Evolutionary conservation across 2,888 invertebrate species (phyloP), one percentile per base, ranked within the genome.

Genomic region (Apamea monoglypha): DNA sequence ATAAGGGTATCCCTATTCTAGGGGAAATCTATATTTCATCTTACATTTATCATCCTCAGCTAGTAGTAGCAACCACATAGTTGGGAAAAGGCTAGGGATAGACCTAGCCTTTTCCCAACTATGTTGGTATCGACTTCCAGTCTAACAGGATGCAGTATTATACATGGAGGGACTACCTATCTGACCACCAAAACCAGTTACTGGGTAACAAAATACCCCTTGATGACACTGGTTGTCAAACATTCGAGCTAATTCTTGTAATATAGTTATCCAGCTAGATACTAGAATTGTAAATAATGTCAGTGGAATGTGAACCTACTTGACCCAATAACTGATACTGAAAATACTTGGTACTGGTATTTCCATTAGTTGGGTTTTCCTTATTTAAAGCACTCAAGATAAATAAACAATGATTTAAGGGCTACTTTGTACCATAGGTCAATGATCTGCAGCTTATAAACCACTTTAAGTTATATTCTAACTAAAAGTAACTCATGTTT

Each of bases 301-400:
- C 21, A 72, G 1, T 29, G 29, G 5, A 44, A n/a, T 40, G 18
- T n/a, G 36, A n/a, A 53, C 50, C 63, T 64, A 18, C 25, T 36
- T 36, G 14, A 56, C 36, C 12, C 18, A 36, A 25, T 36, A 21
- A 25, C 14, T 14, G 0, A 18, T 56, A 59, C 36, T 36, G 32
- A 16, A 68, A 78, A 10, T 50, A 67, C 18, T 80, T 14, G 2
- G 14, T 32, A 18, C 18, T 64, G 66, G 56, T 32, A 56, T 64
- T 56, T 56, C 64, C n/a, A 47, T 10, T 56, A 36, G 14, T 53
- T 32, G 1, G 16, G 18, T 69, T 81, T 32, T 29, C 29, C 44
- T 25, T 68, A 47, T 36, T 50, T 69, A 70, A n/a, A 29, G 36
- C 21, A 70, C 21, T 81, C 2, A 59, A 56, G 36, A 36, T 64